Conservation (phyloP, 1,140 invertebrate genomes). For the Megalopta genalis region DNA sequence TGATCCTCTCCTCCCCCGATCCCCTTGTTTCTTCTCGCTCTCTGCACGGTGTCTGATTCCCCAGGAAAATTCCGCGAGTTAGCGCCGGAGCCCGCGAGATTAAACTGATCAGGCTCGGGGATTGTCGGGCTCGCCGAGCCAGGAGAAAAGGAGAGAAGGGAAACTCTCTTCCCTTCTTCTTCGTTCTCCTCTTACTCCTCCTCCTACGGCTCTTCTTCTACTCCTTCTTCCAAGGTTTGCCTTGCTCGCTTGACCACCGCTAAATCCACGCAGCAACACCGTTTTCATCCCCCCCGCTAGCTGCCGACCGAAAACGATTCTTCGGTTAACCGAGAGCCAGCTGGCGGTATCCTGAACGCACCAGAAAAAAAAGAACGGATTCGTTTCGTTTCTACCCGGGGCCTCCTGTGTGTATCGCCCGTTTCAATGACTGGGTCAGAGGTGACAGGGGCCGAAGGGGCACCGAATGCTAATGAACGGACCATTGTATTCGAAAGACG, state of each 20-base stretch:
- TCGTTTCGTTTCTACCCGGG: too few species aligned
- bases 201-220: too few species aligned
- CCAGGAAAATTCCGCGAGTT: neutral
- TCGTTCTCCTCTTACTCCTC: too few species aligned
- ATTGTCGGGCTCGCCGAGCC: neutral
- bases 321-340: conserved; percentile 40
- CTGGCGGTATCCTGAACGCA: conserved; percentile 2
- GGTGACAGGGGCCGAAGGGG: conserved; percentile 53
- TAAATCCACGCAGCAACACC: conserved; percentile 14
- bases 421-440: conserved; percentile 56
- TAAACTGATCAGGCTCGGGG: neutral
- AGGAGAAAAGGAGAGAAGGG: neutral
- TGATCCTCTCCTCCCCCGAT: neutral
- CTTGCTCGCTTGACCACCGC: neutral
- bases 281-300: neutral
- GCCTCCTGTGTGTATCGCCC: conserved; percentile 2
- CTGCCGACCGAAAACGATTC: conserved; percentile 1
- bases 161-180: too few species aligned
- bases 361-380: neutral
- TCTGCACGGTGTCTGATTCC: neutral
- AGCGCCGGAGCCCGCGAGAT: neutral
- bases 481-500: conserved; percentile 63
- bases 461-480: conserved; percentile 59
- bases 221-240: too few species aligned
- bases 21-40: neutral